These are phyloP conservation scores for Micrastur ruficollis DNA, from an alignment of 2,797 vertebrate species.

Conservation along the genomic window DNA sequence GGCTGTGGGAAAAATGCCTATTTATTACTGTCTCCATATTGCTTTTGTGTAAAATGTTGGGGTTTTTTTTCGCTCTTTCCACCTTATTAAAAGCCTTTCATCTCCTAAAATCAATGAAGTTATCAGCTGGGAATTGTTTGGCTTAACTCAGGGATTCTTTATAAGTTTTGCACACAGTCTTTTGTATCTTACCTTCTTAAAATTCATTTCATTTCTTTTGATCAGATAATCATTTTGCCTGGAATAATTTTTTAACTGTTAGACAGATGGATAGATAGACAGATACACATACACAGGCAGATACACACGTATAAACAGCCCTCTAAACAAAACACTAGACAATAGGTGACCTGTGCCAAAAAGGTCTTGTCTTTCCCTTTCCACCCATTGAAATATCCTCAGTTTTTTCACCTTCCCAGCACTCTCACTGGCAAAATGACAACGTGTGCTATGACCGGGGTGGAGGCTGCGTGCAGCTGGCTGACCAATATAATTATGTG, in stretches of 20 bases:
- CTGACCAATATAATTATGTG: neutral
- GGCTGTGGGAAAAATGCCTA: conserved; percentile 26
- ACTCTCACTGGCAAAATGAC: neutral
- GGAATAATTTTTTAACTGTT: neutral
- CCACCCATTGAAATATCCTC: neutral
- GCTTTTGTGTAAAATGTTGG: neutral
- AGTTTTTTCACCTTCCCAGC: neutral
- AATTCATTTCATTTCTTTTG: neutral
- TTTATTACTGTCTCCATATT: neutral
- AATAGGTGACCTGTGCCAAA: neutral
- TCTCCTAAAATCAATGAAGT: conserved; percentile 48
- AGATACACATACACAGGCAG: neutral
- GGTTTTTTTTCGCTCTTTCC: neutral
- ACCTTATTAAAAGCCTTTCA: conserved; percentile 46
- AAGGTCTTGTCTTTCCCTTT: neutral
- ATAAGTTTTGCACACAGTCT: neutral
- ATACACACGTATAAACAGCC: neutral
- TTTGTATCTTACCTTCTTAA: neutral
- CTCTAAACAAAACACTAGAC: neutral
- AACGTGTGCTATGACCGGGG: neutral
- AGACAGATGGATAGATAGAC: neutral
- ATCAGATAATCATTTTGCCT: neutral
- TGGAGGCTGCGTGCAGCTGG: neutral
- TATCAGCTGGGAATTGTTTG: conserved; percentile 38
- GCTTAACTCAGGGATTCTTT: neutral